These are phyloP conservation scores for Passer domesticus DNA, from an alignment of 2,113 vertebrate genomes.

Conservation along the genomic window DNA sequence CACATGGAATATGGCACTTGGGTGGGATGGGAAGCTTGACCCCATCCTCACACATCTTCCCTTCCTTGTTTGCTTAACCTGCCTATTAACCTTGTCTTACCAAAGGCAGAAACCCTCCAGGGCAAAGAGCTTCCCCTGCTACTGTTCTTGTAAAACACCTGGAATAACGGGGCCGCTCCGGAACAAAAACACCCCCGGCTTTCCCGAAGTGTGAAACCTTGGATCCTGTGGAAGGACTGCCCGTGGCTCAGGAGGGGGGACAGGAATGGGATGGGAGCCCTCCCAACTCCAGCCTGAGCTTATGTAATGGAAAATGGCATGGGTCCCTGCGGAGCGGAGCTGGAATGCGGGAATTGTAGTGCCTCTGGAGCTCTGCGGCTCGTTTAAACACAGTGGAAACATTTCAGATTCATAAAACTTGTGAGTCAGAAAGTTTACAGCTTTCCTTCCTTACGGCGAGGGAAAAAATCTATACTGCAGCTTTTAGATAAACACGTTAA, in stretches of 20 bases:
- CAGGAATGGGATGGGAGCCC: background rate
- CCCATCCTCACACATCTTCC: background rate
- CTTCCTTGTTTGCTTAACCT: constrained; percentile 38
- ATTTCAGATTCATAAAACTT: constrained; percentile 12
- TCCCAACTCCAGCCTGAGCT: background rate
- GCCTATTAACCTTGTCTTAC: constrained; percentile 37
- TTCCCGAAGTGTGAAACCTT: background rate
- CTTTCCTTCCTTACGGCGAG: background rate
- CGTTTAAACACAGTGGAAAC: constrained; percentile 15
- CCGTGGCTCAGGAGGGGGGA: background rate
- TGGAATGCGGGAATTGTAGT: background rate
- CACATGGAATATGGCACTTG: background rate
- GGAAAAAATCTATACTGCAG: background rate
- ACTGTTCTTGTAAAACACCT: constrained; percentile 45
- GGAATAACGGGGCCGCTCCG: background rate
- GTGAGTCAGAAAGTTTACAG: constrained; percentile 28
- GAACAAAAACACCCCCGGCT: background rate
- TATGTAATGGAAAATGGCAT: constrained; percentile 57
- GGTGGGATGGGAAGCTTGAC: background rate
- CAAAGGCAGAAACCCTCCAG: constrained; percentile 7
- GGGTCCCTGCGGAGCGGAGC: background rate
- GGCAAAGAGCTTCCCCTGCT: constrained; percentile 21
- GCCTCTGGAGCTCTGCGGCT: constrained; percentile 43
- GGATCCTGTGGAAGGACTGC: background rate
- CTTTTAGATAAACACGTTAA: constrained; percentile 4